These are phyloP conservation scores for Acromyrmex charruanus DNA, from an alignment of 1,140 invertebrate species.

Conservation along the genomic window DNA sequence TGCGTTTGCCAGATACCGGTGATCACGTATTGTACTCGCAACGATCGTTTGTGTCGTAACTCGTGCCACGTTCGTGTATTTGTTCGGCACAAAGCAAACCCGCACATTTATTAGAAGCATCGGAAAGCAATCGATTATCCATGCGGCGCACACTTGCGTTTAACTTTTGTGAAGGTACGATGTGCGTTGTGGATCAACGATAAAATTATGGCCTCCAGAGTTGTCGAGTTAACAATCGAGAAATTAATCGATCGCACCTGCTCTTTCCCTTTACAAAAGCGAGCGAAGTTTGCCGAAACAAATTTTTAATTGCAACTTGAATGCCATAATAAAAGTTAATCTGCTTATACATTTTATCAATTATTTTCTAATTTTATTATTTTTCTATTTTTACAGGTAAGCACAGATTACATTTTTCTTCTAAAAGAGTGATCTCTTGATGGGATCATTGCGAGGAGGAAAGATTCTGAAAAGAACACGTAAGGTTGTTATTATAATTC, in stretches of 20 bases:
- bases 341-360: not conserved
- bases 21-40: constrained; percentile 54
- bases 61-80: constrained; percentile 43
- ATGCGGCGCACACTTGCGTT: constrained; percentile 52
- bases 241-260: constrained; percentile 48
- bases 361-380: constrained; percentile 22
- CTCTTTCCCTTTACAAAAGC: not conserved
- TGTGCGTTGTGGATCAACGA: constrained; percentile 42
- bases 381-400: constrained; percentile 45
- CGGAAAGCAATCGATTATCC: constrained; percentile 60
- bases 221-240: constrained; percentile 43
- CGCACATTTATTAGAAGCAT: constrained; percentile 57
- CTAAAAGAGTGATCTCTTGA: not conserved
- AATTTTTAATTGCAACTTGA: constrained; percentile 20
- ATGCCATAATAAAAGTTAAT: constrained; percentile 1
- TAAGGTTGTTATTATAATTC: constrained; percentile 20
- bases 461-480: constrained; percentile 1
- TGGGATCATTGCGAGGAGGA: not conserved
- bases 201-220: constrained; percentile 48
- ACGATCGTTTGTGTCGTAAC: constrained; percentile 47
- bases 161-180: constrained; percentile 48
- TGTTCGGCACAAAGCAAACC: constrained; percentile 54
- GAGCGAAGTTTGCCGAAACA: not conserved
- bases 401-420: constrained; percentile 24
- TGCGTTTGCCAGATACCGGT: constrained; percentile 27